Evolutionary conservation across 2,113 vertebrate genomes (phyloP), one percentile per base, ranked within the genome.

Genomic region (Psittacara wagleri): DNA sequence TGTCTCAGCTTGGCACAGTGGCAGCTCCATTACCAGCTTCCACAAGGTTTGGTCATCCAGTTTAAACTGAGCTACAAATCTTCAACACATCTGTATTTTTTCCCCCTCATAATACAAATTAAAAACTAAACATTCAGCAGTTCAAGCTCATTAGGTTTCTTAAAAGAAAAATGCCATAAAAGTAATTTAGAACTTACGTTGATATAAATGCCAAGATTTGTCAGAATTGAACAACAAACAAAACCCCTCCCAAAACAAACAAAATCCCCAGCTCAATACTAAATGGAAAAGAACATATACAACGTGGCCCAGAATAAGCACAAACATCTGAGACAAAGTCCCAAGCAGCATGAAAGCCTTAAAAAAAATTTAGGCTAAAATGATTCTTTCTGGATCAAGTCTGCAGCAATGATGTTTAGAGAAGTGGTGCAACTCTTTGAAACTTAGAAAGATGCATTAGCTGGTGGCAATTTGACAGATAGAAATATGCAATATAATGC

Each of bases 401-500:
- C 29, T 57, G 41, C 75, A 89, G 84, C 59, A 69, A 8, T 17
- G 31, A 57, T 51, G 57, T 51, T 90, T 66, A 83, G 62, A 46
- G 25, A 80, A 80, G 13, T 33, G 41, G 41, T 55, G 59, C 41
- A 54, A 80, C 59, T 88, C 33, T 41, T 70, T 63, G 82, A 88
- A 91, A 83, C 19, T 52, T 80, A 33, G 1, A 31, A 81, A 85
- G 70, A 79, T 67, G 25, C 31, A 51, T 80, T 91, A 91, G 73
- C n/a, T 80, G n/a, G 52, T 31, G 17, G n/a, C 49, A 84, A n/a
- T 54, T 41, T 54, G 75, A 85, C 46, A 64, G 84, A 76, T 31
- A 88, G 63, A 91, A 91, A 70, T 92, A 73, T 44, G 90, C 87
- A 79, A 88, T 80, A 70, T 80, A 77, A 93, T n/a, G 44, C 59